Percentiles rank a stretch among this genome's conserved stretches.
Evolutionary conservation across 2,888 invertebrate genomes (phyloP).

Genomic region (Calliphora vomitoria): DNA sequence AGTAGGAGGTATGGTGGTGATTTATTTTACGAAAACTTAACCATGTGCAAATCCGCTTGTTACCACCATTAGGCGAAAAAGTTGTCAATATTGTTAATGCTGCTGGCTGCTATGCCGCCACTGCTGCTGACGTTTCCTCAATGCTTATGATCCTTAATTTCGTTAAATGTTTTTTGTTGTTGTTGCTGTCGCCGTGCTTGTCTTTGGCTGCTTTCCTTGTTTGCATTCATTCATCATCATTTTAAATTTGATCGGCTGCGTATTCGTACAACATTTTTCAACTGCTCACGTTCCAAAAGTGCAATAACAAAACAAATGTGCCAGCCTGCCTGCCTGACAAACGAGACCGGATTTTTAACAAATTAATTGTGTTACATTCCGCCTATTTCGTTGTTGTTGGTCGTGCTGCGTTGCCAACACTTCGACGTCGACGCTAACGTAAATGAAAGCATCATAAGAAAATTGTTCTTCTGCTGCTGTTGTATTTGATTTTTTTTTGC

Average conservation of each 20-base stretch:
- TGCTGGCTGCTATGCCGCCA: constrained; percentile 16
- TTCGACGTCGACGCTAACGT: constrained; percentile 40
- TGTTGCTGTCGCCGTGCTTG: not conserved
- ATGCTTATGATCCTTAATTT: constrained; percentile 85
- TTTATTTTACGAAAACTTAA: constrained; percentile 63
- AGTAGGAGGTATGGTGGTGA: constrained; percentile 26
- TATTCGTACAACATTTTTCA: constrained; percentile 81
- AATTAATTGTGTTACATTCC: constrained; percentile 68
- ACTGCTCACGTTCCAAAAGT: constrained; percentile 66
- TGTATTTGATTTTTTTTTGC: constrained; percentile 24
- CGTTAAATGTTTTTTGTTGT: constrained; percentile 81
- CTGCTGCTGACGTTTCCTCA: constrained; percentile 58
- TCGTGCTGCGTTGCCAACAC: not conserved
- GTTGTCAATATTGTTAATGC: constrained; percentile 55
- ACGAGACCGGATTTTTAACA: constrained; percentile 55
- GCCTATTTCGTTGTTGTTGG: constrained; percentile 47
- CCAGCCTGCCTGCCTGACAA: not conserved
- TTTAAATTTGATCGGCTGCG: constrained; percentile 85
- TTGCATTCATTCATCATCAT: constrained; percentile 84
- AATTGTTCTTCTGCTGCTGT: constrained; percentile 21
- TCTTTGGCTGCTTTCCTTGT: constrained; percentile 76
- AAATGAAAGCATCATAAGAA: constrained; percentile 7
- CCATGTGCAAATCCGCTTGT: constrained; percentile 72
- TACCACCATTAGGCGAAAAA: constrained; percentile 67
- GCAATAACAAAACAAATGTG: constrained; percentile 34